Percentiles rank a stretch among this genome's conserved stretches.
These are phyloP conservation scores for Ptilonorhynchus violaceus DNA, from an alignment of 2,113 vertebrate species.

Conservation along the genomic window DNA sequence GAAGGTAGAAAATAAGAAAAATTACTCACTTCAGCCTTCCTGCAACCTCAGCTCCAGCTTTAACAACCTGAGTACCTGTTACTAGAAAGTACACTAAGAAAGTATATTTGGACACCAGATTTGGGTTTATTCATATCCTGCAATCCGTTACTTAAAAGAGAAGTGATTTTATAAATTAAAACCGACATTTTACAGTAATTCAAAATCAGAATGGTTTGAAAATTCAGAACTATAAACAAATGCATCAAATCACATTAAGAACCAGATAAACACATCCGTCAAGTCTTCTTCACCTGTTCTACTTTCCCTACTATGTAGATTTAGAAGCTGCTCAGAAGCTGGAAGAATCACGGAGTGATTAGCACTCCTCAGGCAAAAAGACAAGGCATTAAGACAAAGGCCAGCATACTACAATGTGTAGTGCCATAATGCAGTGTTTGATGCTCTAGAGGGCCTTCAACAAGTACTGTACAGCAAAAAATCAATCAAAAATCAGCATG, in stretches of 20 bases:
- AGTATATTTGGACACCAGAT: neutral
- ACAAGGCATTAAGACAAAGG: constrained; percentile 43
- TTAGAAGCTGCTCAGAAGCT: neutral
- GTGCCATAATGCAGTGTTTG: constrained; percentile 50
- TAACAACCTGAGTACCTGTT: neutral
- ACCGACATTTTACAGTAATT: neutral
- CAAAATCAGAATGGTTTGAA: constrained; percentile 21
- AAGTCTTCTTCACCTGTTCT: neutral
- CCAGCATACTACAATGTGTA: neutral
- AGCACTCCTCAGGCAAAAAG: neutral
- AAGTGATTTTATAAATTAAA: constrained; percentile 25
- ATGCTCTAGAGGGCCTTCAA: constrained; percentile 71
- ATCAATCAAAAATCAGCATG: constrained; percentile 77
- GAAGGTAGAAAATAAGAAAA: neutral
- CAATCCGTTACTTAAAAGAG: neutral
- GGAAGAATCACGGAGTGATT: neutral
- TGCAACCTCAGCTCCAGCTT: neutral
- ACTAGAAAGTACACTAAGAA: neutral
- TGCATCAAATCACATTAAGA: neutral
- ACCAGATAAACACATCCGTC: neutral
- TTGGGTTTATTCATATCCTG: neutral
- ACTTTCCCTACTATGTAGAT: neutral
- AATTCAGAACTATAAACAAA: constrained; percentile 44
- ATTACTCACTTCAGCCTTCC: neutral
- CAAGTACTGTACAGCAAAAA: constrained; percentile 74